Percentiles rank a stretch among this genome's conserved stretches.
phyloP scores from a whole-genome alignment of 2,113 vertebrate species.

The Centrocercus urophasianus region DNA sequence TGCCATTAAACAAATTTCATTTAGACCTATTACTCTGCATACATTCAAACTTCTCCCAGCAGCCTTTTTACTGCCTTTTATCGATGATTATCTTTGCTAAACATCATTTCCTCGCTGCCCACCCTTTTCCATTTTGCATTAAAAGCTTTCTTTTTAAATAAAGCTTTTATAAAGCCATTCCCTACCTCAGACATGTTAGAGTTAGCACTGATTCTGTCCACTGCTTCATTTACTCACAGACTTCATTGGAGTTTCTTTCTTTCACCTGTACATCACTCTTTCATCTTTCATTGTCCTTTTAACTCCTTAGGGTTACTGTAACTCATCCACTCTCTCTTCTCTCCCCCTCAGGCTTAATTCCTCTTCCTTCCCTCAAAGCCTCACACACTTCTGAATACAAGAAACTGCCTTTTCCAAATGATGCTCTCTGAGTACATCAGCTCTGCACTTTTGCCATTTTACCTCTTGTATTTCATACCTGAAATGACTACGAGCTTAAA shows the following conservation, averaged over 20 bases:
- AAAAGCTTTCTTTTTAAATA: slow-evolving; percentile 48
- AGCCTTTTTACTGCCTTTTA: slow-evolving; percentile 39
- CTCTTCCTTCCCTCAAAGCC: neutral
- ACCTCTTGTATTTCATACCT: neutral
- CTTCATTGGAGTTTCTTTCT: slow-evolving; percentile 18
- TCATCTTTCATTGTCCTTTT: slow-evolving; percentile 55
- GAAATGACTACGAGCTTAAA: rapidly evolving
- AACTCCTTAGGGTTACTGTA: slow-evolving; percentile 23
- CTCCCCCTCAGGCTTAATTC: neutral
- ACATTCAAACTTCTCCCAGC: neutral
- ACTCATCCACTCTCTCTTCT: neutral
- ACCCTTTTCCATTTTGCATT: slow-evolving; percentile 40
- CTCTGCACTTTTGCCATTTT: neutral
- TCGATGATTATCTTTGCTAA: slow-evolving; percentile 20
- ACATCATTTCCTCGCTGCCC: slow-evolving; percentile 8
- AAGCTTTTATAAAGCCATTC: slow-evolving; percentile 54
- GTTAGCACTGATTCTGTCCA: slow-evolving; percentile 11
- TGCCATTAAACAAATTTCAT: slow-evolving; percentile 39
- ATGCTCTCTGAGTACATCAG: neutral
- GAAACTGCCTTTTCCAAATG: neutral
- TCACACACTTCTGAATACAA: neutral
- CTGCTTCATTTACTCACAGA: slow-evolving; percentile 47
- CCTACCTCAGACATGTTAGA: slow-evolving; percentile 12
- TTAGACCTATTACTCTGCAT: neutral
- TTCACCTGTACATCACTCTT: slow-evolving; percentile 35